Evolutionary conservation across 1,140 invertebrate species (phyloP).

Genomic region (Myzus persicae): DNA sequence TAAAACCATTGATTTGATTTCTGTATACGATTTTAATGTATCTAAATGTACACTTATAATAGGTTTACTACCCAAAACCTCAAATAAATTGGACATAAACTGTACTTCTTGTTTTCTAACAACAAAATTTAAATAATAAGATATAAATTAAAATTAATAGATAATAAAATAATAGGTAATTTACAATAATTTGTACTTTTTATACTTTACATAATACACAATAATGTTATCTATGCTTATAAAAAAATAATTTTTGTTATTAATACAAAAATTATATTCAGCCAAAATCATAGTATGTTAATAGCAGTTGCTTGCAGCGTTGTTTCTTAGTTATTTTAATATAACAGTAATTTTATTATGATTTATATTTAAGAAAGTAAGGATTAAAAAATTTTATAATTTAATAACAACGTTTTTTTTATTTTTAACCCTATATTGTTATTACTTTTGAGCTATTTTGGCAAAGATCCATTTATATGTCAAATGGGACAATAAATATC

Average conservation of each 20-base stretch:
- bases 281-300: too few relatives aligned
- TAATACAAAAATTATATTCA: not conserved
- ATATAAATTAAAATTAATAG: not conserved
- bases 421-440: too few relatives aligned
- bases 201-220: too few relatives aligned
- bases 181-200: not conserved
- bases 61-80: conserved; percentile 82
- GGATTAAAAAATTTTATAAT: too few relatives aligned
- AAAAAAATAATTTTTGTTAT: not conserved
- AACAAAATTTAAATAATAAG: conserved; percentile 61
- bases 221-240: not conserved
- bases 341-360: too few relatives aligned
- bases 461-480: too few relatives aligned
- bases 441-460: too few relatives aligned
- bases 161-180: not conserved
- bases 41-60: conserved; percentile 82
- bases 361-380: too few relatives aligned
- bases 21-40: conserved; percentile 76
- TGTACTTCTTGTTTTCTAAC: conserved; percentile 74
- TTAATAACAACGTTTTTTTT: too few relatives aligned
- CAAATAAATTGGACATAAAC: conserved; percentile 73
- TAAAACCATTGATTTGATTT: conserved; percentile 79
- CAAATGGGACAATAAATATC: not conserved
- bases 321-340: too few relatives aligned
- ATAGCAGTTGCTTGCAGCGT: too few relatives aligned